Base-by-base conservation (phyloP, 92 coral and sea anemone species). In the Heteractis magnifica region DNA sequence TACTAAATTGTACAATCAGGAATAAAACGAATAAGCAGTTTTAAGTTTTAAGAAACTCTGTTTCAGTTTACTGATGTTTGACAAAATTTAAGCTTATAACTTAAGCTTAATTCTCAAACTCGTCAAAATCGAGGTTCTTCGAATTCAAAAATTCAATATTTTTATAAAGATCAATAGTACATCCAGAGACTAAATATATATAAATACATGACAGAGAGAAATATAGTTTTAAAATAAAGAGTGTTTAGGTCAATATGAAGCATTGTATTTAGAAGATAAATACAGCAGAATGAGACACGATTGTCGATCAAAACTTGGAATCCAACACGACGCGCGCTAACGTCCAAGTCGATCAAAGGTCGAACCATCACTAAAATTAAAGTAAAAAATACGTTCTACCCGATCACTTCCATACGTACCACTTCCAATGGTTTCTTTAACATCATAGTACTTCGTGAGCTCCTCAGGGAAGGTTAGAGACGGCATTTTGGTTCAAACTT, bases 381-480 rank as follows among this genome's bases (percentile, higher is more conserved):
- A 34, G 44, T 34, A 34, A 34, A 34, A 34, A 34, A 34, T 34
- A 34, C 44, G 0, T 34, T 34, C 44, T 34, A 34, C 44, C 44
- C 2, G 1, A 49, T 8, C 51, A 78, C 5, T 9, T 60, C 64
- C 44, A 51, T 52, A 92, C 99, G 81, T 89, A 97, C 99, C 99
- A 56, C 98, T 97, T 48, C 99, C 99, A 87, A 97, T 91, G 70
- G 99, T 97, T 82, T 97, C 90, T 75, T 72, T 92, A 71, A 97
- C 80, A 20, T 97, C 97, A 70, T 97, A 97, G 78, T 86, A 82
- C 79, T 90, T 92, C 6, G 91, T 92, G 20, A 97, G 76, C 86
- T 94, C 97, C 6, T 89, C 79, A 11, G 99, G 99, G 80, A 92
- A 92, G 56, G 94, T 85, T 50, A 90, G 80, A 50, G 98, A 90